Conservation (phyloP, 2,113 vertebrate species). For the Acanthisitta chloris region DNA sequence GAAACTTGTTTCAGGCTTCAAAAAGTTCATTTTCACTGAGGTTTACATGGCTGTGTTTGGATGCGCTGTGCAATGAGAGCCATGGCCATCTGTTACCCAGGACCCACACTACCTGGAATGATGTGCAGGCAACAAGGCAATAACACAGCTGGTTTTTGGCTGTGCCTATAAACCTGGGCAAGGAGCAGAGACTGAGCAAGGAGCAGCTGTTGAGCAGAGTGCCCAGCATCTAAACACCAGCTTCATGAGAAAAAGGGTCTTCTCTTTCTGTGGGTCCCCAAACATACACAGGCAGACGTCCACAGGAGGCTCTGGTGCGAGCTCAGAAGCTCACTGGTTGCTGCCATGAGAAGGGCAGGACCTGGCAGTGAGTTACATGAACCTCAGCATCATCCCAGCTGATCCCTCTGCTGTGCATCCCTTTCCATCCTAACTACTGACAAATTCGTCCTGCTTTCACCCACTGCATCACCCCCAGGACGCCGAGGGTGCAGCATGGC, state of each 20-base stretch:
- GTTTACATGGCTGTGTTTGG: not conserved
- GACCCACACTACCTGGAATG: accelerated
- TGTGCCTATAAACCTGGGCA: not conserved
- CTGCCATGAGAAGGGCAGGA: not conserved
- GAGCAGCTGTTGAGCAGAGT: not conserved
- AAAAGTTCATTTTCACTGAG: not conserved
- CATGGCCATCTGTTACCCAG: accelerated
- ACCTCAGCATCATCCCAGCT: not conserved
- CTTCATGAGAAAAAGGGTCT: not conserved
- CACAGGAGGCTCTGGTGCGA: accelerated
- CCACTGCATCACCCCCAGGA: not conserved
- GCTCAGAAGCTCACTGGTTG: not conserved
- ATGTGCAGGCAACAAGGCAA: accelerated
- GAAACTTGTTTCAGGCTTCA: not conserved
- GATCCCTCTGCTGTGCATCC: not conserved
- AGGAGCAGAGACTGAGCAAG: not conserved
- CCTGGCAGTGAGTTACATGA: not conserved
- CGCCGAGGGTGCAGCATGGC: not conserved
- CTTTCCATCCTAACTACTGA: not conserved
- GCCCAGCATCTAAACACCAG: not conserved
- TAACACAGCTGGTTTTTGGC: not conserved
- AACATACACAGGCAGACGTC: not conserved
- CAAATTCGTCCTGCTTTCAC: not conserved
- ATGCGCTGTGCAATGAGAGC: not conserved
- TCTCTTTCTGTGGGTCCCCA: not conserved